Base-by-base conservation (phyloP, 2,113 vertebrate species). In the Pholis gunnellus region DNA sequence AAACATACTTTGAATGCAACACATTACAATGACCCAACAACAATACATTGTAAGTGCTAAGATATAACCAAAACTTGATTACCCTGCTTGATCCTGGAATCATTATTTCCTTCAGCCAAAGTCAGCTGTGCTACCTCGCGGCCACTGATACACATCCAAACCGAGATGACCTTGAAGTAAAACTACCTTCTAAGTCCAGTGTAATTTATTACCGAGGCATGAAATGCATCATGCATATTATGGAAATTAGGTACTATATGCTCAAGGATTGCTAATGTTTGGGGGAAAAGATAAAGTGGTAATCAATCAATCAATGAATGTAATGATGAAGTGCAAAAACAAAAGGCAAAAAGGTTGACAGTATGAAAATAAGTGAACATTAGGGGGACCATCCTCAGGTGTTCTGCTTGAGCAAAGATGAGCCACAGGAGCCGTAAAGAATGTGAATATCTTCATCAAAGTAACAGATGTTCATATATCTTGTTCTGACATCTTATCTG, bases 391-490 rank as follows among this genome's bases (percentile, higher is more conserved):
- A 56, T 71, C 38, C 29, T 56, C 38, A 61, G 54, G 59, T 31
- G 27, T 15, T 85, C 29, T 4, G 44, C 77, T 72, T 75, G 13
- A 78, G 67, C 29, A 31, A 40, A 77, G 22, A 88, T 42, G n/a
- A 78, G 52, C 31, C 40, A 3, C 66, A 52, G 22, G 36, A 79
- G 56, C 56, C 65, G 71, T 72, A 56, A 67, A 72, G 72, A 75
- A 29, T 36, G 11, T 59, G 81, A 61, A 78, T 11, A 68, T 36
- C 67, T 65, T 87, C 66, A 75, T 84, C 34, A 70, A 75, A 76
- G 80, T 25, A 65, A 81, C 22, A 85, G 44, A 78, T 85, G 59
- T 84, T 44, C 25, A 77, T 67, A 14, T 11, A 74, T 84, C 67
- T 52, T 42, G 44, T 38, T 74, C 42, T 54, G 60, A 82, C 56